These are phyloP conservation scores for Coracopsis vasa DNA, from an alignment of 2,113 vertebrate genomes.

Conservation along the genomic window DNA sequence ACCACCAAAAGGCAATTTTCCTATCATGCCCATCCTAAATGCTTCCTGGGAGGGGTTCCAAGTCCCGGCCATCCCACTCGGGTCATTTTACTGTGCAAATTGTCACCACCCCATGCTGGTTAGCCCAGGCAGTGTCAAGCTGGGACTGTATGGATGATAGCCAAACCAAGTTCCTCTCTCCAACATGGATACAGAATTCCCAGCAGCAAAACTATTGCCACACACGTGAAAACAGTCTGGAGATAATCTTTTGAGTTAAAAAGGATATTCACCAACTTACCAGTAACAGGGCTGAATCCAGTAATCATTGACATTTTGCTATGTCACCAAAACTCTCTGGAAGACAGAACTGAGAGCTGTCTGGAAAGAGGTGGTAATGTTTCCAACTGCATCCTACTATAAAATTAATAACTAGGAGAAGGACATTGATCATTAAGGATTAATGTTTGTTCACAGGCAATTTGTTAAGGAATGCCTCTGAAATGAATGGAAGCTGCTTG, in stretches of 20 bases:
- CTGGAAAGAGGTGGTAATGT: background rate
- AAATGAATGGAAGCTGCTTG: background rate
- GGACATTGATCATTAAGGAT: background rate
- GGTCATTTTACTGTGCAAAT: background rate
- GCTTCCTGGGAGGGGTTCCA: background rate
- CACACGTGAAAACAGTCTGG: background rate
- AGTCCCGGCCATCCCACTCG: background rate
- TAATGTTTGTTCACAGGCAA: background rate
- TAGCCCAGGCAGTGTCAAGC: background rate
- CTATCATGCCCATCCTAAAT: background rate
- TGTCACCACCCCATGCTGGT: background rate
- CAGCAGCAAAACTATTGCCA: background rate
- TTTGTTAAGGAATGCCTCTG: background rate
- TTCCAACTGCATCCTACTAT: background rate
- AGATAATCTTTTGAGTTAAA: background rate
- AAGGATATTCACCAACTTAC: background rate
- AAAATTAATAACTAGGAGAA: background rate
- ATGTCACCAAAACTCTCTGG: background rate
- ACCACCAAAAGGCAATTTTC: background rate
- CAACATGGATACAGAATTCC: background rate
- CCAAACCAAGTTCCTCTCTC: background rate
- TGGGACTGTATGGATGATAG: background rate
- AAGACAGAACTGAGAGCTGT: background rate
- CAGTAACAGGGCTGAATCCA: background rate
- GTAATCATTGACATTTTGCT: background rate